Evolutionary conservation across 2,888 invertebrate species (phyloP).

Genomic region (Agrilus biguttatus): DNA sequence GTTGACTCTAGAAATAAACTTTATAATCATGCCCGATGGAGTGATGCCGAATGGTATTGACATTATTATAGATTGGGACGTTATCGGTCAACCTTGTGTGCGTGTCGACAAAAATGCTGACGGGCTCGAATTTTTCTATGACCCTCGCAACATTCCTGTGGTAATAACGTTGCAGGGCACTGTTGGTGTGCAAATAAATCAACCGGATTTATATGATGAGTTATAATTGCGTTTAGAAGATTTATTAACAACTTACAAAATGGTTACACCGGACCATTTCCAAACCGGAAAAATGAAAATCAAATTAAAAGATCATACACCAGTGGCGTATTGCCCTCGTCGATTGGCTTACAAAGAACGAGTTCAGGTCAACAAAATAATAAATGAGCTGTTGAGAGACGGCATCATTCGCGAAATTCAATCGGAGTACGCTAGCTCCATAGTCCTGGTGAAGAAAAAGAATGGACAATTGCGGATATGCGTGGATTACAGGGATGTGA

Average conservation of each 20-base stretch:
- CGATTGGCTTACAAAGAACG: too few relatives aligned
- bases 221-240: too few relatives aligned
- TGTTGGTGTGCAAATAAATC: too few relatives aligned
- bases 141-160: neutral
- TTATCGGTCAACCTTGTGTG: constrained; percentile 6
- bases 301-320: too few relatives aligned
- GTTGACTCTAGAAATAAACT: too few relatives aligned
- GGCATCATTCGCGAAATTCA: constrained; percentile 12
- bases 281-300: too few relatives aligned
- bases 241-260: too few relatives aligned
- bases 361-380: too few relatives aligned
- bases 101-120: constrained; percentile 1
- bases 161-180: constrained; percentile 2
- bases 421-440: constrained; percentile 13
- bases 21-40: constrained; percentile 2
- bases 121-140: constrained; percentile 6
- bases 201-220: too few relatives aligned
- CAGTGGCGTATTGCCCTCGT: too few relatives aligned
- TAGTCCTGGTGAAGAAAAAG: constrained; percentile 14
- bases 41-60: constrained; percentile 7
- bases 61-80: constrained; percentile 10
- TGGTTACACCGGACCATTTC: too few relatives aligned
- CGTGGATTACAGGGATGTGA: constrained; percentile 12
- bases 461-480: constrained; percentile 10
- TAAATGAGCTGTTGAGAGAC: constrained; percentile 4